These are phyloP conservation scores for Lycodopsis pacificus DNA, from an alignment of 2,797 vertebrate genomes.

Conservation along the genomic window DNA sequence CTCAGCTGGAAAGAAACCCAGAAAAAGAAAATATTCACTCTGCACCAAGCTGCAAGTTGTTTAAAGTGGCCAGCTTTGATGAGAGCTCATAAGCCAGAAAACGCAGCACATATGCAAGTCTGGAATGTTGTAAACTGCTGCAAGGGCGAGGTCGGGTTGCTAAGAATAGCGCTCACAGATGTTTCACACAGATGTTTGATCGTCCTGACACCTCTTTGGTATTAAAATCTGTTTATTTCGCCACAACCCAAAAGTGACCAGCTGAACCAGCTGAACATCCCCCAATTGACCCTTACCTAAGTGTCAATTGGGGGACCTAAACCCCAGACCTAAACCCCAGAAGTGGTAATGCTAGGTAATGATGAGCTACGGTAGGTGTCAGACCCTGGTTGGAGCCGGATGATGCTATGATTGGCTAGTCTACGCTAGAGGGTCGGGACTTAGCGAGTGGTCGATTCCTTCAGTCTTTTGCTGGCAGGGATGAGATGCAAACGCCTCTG, in stretches of 20 bases:
- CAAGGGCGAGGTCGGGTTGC: neutral
- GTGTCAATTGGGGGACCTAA: too few relatives aligned
- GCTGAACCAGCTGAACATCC: conserved; percentile 7
- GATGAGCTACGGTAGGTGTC: too few relatives aligned
- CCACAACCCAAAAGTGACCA: neutral
- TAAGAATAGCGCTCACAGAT: conserved; percentile 31
- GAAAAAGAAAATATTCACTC: conserved; percentile 18
- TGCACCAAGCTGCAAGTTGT: conserved; percentile 21
- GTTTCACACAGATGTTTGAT: conserved; percentile 6
- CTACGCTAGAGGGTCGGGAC: neutral
- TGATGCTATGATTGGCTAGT: neutral
- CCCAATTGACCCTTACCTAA: too few relatives aligned
- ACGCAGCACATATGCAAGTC: neutral
- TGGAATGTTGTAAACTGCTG: conserved; percentile 21
- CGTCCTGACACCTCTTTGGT: neutral
- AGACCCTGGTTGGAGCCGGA: too few relatives aligned
- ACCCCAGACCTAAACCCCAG: too few relatives aligned
- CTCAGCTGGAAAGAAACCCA: conserved; percentile 28
- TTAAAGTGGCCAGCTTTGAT: conserved; percentile 27
- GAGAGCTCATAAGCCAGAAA: neutral
- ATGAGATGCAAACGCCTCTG: neutral
- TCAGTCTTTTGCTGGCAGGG: neutral
- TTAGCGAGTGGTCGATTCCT: neutral
- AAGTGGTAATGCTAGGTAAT: too few relatives aligned
- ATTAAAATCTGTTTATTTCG: neutral